These are phyloP conservation scores for Chelonia mydas DNA, from an alignment of 2,797 vertebrate genomes.

Conservation along the genomic window DNA sequence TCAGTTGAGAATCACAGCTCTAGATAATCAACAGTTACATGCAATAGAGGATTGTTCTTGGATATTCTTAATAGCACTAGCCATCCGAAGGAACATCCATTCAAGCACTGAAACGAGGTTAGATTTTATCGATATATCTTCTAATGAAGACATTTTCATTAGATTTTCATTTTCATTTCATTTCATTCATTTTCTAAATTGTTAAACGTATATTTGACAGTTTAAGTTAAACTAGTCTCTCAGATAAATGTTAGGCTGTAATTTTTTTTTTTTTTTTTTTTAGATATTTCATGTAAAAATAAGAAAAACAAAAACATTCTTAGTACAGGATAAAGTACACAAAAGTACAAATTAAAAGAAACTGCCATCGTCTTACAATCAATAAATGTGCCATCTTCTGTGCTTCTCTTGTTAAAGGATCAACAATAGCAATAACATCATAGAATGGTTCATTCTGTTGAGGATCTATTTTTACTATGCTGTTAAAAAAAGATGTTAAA, in stretches of 20 bases:
- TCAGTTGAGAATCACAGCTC: too few relatives aligned
- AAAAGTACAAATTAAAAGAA: constrained; percentile 5
- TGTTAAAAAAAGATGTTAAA: constrained; percentile 70
- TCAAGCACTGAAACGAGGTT: constrained; percentile 35
- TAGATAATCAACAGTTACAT: background rate
- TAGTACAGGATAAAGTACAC: background rate
- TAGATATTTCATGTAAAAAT: background rate
- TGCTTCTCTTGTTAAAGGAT: constrained; percentile 93
- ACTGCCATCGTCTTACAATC: constrained; percentile 84
- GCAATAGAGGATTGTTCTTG: constrained; percentile 18
- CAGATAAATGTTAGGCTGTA: background rate
- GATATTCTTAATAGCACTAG: constrained; percentile 30
- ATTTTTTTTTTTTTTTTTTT: background rate
- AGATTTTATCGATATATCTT: constrained; percentile 36
- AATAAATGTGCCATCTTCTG: constrained; percentile 93
- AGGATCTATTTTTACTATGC: constrained; percentile 87
- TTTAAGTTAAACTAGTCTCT: background rate
- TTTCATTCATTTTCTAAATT: background rate
- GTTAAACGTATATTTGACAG: background rate
- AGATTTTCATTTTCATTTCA: too few relatives aligned
- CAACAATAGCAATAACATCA: constrained; percentile 90
- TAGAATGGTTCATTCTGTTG: constrained; percentile 88
- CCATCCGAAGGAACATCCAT: constrained; percentile 20
- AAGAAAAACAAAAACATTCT: background rate
- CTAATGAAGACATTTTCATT: constrained; percentile 23